phyloP scores from a whole-genome alignment of 2,113 vertebrate genomes.

The Rhegmatorhina hoffmannsi region DNA sequence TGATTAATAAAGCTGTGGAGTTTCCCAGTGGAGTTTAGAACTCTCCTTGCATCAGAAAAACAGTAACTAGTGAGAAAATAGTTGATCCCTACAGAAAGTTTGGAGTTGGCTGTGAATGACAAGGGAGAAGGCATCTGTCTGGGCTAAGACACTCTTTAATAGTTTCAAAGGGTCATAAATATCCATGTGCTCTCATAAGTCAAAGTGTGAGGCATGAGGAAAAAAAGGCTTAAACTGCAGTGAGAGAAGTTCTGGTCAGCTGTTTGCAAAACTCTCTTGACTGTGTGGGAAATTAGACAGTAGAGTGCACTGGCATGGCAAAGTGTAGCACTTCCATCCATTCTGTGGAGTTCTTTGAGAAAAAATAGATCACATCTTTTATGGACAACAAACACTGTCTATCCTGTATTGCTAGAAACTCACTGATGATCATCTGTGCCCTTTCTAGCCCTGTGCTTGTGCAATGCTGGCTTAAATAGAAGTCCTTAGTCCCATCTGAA shows the following conservation, averaged over 20 bases:
- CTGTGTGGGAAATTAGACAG: not conserved
- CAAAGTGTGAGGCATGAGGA: not conserved
- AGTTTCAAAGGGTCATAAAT: not conserved
- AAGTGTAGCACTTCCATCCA: rapidly evolving
- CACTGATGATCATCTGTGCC: not conserved
- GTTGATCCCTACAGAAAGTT: rapidly evolving
- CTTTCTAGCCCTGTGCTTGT: not conserved
- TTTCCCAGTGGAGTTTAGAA: not conserved
- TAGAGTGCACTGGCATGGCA: not conserved
- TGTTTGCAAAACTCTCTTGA: not conserved
- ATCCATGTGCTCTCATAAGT: not conserved
- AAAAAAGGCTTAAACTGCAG: not conserved
- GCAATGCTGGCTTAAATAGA: not conserved
- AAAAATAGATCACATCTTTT: not conserved
- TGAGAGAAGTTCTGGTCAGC: not conserved
- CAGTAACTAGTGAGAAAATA: not conserved
- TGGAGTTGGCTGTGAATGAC: not conserved
- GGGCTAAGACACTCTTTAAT: too few relatives aligned
- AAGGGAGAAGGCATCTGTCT: not conserved
- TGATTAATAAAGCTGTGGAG: not conserved
- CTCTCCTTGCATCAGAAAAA: not conserved
- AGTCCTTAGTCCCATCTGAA: not conserved
- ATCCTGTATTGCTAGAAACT: not conserved
- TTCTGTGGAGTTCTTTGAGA: not conserved
- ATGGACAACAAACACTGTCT: not conserved